These are phyloP conservation scores for Rotaria magnacalcarata DNA, from an alignment of 2,888 invertebrate species.

Conservation along the genomic window DNA sequence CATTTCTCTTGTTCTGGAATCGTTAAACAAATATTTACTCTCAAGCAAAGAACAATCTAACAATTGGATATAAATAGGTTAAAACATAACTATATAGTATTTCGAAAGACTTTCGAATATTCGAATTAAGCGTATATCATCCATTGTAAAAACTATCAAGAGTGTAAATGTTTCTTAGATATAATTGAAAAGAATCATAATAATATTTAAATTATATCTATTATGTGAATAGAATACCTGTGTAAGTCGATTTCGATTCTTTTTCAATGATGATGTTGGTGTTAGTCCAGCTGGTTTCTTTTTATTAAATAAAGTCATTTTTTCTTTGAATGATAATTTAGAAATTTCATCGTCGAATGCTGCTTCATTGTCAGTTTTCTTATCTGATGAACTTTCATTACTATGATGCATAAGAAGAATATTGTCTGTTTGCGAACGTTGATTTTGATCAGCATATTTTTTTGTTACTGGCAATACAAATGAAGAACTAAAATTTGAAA, in stretches of 20 bases:
- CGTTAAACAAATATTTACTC: no score
- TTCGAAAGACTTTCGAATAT: no score
- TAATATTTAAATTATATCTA: no score
- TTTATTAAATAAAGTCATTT: constrained; percentile 20
- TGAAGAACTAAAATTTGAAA: neutral
- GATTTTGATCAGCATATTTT: neutral
- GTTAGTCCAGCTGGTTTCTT: neutral
- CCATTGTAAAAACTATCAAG: no score
- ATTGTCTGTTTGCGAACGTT: neutral
- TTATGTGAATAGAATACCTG: neutral
- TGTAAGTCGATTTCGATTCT: constrained; percentile 2
- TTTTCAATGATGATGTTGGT: neutral
- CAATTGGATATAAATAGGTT: no score
- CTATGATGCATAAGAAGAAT: no score
- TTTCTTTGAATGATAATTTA: constrained; percentile 33
- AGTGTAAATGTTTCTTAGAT: no score
- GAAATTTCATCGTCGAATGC: constrained; percentile 7
- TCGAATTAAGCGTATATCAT: no score
- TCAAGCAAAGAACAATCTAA: no score
- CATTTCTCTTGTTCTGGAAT: no score
- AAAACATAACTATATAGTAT: no score
- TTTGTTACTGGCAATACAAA: neutral
- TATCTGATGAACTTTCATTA: neutral
- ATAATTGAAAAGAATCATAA: no score
- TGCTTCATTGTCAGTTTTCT: neutral